Evolutionary conservation across 2,888 invertebrate species (phyloP).

Genomic region (Microctonus aethiopoides): DNA sequence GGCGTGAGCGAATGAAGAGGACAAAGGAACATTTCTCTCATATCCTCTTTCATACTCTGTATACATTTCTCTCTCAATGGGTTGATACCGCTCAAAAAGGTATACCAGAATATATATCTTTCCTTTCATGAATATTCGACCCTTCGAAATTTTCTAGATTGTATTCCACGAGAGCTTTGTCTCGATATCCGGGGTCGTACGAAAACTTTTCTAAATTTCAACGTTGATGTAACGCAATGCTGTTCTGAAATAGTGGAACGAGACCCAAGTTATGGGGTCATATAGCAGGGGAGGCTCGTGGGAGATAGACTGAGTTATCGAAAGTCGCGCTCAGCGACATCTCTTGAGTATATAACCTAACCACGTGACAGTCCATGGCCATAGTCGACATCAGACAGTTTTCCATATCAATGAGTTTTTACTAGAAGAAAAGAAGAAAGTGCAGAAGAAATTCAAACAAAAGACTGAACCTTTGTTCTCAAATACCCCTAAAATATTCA

Average conservation of each 20-base stretch:
- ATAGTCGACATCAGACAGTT: conserved; percentile 9
- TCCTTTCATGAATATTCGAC: conserved; percentile 44
- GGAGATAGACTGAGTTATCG: conserved; percentile 17
- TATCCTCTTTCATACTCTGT: conserved; percentile 9
- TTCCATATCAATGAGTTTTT: conserved; percentile 22
- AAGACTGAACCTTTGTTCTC: conserved; percentile 12
- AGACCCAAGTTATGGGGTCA: conserved; percentile 32
- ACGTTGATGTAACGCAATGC: background rate
- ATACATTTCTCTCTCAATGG: conserved; percentile 10
- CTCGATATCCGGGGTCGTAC: conserved; percentile 34
- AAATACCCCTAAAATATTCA: background rate
- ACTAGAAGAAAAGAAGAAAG: conserved; percentile 11
- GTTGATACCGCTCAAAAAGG: background rate
- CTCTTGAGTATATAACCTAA: conserved; percentile 1
- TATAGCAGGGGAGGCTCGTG: background rate
- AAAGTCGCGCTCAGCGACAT: conserved; percentile 27
- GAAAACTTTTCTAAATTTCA: conserved; percentile 38
- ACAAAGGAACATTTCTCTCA: conserved; percentile 37
- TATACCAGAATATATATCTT: background rate
- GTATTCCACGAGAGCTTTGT: conserved; percentile 42
- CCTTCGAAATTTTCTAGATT: conserved; percentile 44
- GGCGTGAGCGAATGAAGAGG: conserved; percentile 33
- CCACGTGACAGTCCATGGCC: background rate
- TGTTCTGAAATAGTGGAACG: conserved; percentile 23
- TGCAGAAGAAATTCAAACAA: conserved; percentile 7